phyloP scores from a whole-genome alignment of 2,888 invertebrate genomes.

The Buathra laborator region DNA sequence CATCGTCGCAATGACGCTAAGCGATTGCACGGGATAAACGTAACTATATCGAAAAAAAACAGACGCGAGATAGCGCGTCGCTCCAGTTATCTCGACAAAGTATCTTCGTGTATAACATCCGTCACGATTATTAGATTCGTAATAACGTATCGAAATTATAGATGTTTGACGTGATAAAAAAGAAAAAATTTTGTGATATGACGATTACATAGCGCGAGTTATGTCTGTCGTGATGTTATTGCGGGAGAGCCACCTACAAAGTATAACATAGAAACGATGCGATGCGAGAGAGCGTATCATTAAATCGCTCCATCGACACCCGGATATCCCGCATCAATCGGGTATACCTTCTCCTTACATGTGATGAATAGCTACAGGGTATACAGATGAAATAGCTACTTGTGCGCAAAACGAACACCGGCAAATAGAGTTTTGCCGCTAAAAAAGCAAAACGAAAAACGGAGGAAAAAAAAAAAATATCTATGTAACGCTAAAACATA shows the following conservation, averaged over 20 bases:
- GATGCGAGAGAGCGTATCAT: conserved; percentile 28
- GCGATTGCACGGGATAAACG: background rate
- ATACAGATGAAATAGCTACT: conserved; percentile 10
- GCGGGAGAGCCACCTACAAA: conserved; percentile 10
- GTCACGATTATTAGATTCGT: conserved; percentile 11
- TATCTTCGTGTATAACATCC: conserved; percentile 15
- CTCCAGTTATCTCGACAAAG: conserved; percentile 14
- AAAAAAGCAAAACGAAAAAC: background rate
- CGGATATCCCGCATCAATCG: conserved; percentile 42
- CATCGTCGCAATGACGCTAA: background rate
- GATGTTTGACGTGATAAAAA: background rate
- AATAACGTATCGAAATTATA: background rate
- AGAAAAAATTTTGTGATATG: background rate
- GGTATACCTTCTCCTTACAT: conserved; percentile 2
- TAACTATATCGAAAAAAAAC: background rate
- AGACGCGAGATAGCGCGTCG: background rate
- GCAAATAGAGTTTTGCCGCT: background rate
- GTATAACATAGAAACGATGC: conserved; percentile 19
- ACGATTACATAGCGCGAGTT: background rate
- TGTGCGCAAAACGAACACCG: conserved; percentile 1
- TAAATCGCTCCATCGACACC: conserved; percentile 57
- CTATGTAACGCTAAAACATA: background rate
- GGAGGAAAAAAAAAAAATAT: background rate
- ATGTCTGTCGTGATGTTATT: background rate
- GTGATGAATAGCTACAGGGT: conserved; percentile 25